Evolutionary conservation across 2,113 vertebrate species (phyloP), one percentile per base, ranked within the genome.

Genomic region (Notiomystis cincta): DNA sequence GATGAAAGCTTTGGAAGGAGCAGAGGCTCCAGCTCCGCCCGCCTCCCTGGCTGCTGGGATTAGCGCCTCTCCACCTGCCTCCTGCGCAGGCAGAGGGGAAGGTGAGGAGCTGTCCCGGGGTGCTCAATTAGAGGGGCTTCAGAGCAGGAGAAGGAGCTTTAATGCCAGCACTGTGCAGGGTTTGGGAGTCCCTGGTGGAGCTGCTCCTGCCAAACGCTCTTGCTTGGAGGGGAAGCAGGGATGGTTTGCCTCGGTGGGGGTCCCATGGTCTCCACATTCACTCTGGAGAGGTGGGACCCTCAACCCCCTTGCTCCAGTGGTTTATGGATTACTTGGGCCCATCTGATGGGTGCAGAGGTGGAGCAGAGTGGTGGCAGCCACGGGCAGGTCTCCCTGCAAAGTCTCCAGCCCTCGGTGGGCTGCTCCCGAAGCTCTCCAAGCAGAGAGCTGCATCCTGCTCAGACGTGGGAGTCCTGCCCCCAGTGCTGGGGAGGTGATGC

Each of bases 121-220:
- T 14, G 77, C 58, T 67, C 87, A 31, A 1, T 69, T 67, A 35
- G n/a, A 33, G 53, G 42, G 3, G 28, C 12, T 33, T 37, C 54
- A 40, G 51, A 56, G 79, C 73, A 38, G 69, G 5, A 85, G 53
- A 20, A 81, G 22, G 27, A 79, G 31, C 33, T 85, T 65, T 13
- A 45, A 24, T 23, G 37, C 28, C 17, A 22, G 14, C 16, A 0
- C 13, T 0, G 1, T 0, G 2, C 18, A 0, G 17, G 44, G 21
- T n/a, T 79, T 66, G 47, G 51, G 71, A 40, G 22, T 4, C 38
- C 3, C 3, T 9, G 12, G 4, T 2, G 40, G 15, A 37, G n/a
- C 62, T 27, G 42, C 0, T 0, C 38, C 30, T 31, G 47, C 40
- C 31, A 30, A 82, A 45, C 33, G 33, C 75, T 42, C 0, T 0